These are phyloP conservation scores for Macrosiphum euphorbiae DNA, from an alignment of 2,888 invertebrate genomes.

Conservation along the genomic window DNA sequence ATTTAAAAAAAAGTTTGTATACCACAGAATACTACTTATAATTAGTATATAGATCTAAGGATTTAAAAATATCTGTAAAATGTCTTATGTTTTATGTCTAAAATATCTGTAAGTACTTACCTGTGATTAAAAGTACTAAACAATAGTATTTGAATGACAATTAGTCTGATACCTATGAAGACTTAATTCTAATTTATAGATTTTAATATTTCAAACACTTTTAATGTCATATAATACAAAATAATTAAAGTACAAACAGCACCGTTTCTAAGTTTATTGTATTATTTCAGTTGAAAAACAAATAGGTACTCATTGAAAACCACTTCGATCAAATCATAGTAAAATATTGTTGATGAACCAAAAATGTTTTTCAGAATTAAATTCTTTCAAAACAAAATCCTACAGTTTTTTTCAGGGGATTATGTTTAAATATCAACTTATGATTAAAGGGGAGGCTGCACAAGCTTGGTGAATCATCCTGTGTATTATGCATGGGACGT, in stretches of 20 bases:
- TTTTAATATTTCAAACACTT: no score
- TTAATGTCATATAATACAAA: neutral
- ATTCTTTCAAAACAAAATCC: neutral
- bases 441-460: neutral
- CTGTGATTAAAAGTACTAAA: no score
- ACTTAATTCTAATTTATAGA: no score
- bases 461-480: neutral
- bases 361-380: neutral
- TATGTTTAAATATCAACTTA: neutral
- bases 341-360: neutral
- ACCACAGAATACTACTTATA: no score
- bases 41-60: no score
- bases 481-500: neutral
- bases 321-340: neutral
- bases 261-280: neutral
- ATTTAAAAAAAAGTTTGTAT: no score
- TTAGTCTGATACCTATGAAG: no score
- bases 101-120: no score
- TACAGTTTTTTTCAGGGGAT: neutral
- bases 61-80: no score
- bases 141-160: no score
- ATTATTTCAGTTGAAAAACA: neutral
- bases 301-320: neutral
- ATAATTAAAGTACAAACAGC: neutral
- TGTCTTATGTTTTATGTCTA: no score